Evolutionary conservation across 2,888 invertebrate species (phyloP).

Genomic region (Drosophila buzzatii): DNA sequence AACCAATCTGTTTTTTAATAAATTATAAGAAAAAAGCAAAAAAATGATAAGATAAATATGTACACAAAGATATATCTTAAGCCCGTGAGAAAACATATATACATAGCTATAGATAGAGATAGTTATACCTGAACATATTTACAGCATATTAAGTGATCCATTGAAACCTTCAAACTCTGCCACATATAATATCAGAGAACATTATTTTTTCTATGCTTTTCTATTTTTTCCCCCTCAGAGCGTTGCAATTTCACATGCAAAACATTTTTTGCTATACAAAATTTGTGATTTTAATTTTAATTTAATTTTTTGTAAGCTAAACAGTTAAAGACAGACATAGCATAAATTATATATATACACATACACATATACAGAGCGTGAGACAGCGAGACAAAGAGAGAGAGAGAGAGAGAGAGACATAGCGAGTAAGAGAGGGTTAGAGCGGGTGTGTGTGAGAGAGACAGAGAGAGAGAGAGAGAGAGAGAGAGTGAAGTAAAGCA

Average conservation of each 20-base stretch:
- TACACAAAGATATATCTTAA: constrained; percentile 26
- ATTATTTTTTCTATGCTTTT: background rate
- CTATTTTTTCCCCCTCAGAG: background rate
- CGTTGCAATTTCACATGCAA: constrained; percentile 49
- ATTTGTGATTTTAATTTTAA: background rate
- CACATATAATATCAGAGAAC: background rate
- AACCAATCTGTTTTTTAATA: background rate
- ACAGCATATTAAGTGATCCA: constrained; percentile 4
- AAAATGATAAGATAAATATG: constrained; percentile 26
- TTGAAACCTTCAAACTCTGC: constrained; percentile 5
- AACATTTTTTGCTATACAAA: constrained; percentile 49
- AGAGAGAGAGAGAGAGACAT: constrained; percentile 16
- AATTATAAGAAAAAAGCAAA: constrained; percentile 2
- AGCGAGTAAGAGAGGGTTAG: background rate
- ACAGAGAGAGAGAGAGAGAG: constrained; percentile 22
- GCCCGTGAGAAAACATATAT: constrained; percentile 14
- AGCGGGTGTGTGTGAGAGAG: background rate
- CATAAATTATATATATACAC: constrained; percentile 4
- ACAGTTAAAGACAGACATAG: constrained; percentile 48
- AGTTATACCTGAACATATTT: background rate
- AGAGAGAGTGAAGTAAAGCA: constrained; percentile 12
- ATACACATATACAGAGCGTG: constrained; percentile 1
- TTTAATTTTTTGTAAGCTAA: background rate
- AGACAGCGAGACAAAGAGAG: constrained; percentile 1
- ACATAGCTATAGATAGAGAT: background rate